Evolutionary conservation across 2,113 vertebrate species (phyloP), one percentile per base, ranked within the genome.

Genomic region (Cromileptes altivelis): DNA sequence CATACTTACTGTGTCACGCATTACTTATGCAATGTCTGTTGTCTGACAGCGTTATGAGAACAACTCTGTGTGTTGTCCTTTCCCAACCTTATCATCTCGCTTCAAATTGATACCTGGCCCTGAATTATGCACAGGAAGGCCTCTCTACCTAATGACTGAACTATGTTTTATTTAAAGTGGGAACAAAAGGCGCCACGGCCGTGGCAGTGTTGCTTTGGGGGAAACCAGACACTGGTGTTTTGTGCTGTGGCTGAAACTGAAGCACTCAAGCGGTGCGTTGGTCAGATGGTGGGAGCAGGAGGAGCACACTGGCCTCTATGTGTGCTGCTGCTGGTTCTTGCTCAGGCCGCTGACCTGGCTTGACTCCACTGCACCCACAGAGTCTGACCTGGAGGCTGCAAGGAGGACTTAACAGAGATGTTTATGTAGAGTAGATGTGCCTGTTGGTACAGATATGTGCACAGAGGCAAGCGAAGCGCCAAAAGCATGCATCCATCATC

Each of bases 91-190:
- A 69, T 70, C 55, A 40, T 23, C 47, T 50, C 52, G 18, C 45
- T 69, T 81, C 53, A 78, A 87, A 84, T 70, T 70, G 82, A 92
- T 82, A 90, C 70, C 73, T 78, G 65, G 42, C 63, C 21, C 78
- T 94, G 80, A 94, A 94, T 95, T 94, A 95, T 95, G 84, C 90
- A 95, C 76, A 42, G 63, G 58, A 71, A 60, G 21, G 70, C 80
- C 88, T 90, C 89, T 94, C 86, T 87, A 25, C 69, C 74, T 90
- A 91, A 93, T 94, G 88, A 90, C 86, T 62, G 78, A 17, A 37
- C 70, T 55, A 93, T 94, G 92, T 95, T 96, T 94, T 94, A 95
- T 95, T 95, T 91, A 94, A 92, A 91, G 61, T 75, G 81, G 87
- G 82, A 87, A 92, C 89, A 93, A 92, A 89, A 89, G 91, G 63